These are phyloP conservation scores for Tachysurus vachellii DNA, from an alignment of 2,113 vertebrate species.

Conservation along the genomic window DNA sequence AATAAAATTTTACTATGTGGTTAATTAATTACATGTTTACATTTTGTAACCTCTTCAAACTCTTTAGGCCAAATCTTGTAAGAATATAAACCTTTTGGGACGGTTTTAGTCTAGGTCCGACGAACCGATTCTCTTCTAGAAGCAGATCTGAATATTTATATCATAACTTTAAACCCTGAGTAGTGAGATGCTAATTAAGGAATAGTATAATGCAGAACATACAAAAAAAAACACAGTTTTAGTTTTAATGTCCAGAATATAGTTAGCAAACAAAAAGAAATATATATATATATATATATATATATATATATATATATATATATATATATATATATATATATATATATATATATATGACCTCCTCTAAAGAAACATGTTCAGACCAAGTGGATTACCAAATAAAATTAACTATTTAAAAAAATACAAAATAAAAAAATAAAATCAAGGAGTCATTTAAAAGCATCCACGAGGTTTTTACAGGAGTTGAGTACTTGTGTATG, in stretches of 20 bases:
- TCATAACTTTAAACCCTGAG: conserved; percentile 52
- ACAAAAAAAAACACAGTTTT: not conserved
- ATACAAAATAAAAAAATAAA: not conserved
- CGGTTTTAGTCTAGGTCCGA: not conserved
- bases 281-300: too few species aligned
- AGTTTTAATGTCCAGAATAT: conserved; percentile 1
- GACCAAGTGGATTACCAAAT: not conserved
- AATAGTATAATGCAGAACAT: conserved; percentile 9
- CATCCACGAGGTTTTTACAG: not conserved
- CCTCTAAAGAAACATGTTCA: not conserved
- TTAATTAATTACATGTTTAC: not conserved
- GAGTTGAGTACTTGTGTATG: not conserved
- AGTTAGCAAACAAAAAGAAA: not conserved
- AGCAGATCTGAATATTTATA: not conserved
- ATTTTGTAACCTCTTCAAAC: not conserved
- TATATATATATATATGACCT: not conserved
- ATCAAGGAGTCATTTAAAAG: not conserved
- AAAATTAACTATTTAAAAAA: conserved; percentile 10
- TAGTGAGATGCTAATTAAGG: conserved; percentile 38
- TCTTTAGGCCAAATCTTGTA: not conserved
- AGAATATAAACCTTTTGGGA: not conserved
- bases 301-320: too few species aligned
- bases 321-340: too few species aligned
- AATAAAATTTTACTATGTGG: not conserved
- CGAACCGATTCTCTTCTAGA: not conserved